These are phyloP conservation scores for Sialis lutaria DNA, from an alignment of 2,888 invertebrate species.

Conservation along the genomic window DNA sequence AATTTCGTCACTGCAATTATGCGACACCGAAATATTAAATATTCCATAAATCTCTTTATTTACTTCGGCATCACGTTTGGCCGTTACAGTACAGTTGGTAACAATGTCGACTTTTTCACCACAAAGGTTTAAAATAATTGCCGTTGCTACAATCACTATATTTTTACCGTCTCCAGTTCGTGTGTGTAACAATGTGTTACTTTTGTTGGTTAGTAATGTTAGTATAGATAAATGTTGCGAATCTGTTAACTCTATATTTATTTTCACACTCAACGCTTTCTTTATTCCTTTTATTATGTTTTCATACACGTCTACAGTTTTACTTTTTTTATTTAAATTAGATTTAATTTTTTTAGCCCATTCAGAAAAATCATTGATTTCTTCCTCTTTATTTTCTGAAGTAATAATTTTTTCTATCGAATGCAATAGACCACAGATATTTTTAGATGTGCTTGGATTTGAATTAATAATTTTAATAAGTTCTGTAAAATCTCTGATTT, in stretches of 20 bases:
- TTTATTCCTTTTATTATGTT: conserved; percentile 8
- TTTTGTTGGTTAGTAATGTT: conserved; percentile 11
- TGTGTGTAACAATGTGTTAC: conserved; percentile 17
- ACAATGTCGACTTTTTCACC: conserved; percentile 18
- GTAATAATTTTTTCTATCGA: conserved; percentile 1
- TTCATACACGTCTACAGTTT: not conserved
- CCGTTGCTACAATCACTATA: conserved; percentile 17
- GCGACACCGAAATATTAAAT: conserved; percentile 15
- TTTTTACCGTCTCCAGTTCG: conserved; percentile 24
- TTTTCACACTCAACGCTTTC: conserved; percentile 9
- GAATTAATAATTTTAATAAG: conserved; percentile 5
- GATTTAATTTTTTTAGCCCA: conserved; percentile 1
- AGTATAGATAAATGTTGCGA: conserved; percentile 15
- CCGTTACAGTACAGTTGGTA: conserved; percentile 19
- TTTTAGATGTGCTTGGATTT: too few relatives aligned
- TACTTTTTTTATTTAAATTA: not conserved
- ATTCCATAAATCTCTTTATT: conserved; percentile 12
- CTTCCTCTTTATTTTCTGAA: conserved; percentile 1
- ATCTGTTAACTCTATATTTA: conserved; percentile 11
- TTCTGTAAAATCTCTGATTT: conserved; percentile 6
- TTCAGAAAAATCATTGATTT: conserved; percentile 4
- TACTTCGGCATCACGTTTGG: conserved; percentile 15
- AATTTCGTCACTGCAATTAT: conserved; percentile 14
- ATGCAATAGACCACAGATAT: too few relatives aligned
- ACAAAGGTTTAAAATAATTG: conserved; percentile 15